phyloP scores from a whole-genome alignment of 2,888 invertebrate species.

The Drosophila bunnanda region DNA sequence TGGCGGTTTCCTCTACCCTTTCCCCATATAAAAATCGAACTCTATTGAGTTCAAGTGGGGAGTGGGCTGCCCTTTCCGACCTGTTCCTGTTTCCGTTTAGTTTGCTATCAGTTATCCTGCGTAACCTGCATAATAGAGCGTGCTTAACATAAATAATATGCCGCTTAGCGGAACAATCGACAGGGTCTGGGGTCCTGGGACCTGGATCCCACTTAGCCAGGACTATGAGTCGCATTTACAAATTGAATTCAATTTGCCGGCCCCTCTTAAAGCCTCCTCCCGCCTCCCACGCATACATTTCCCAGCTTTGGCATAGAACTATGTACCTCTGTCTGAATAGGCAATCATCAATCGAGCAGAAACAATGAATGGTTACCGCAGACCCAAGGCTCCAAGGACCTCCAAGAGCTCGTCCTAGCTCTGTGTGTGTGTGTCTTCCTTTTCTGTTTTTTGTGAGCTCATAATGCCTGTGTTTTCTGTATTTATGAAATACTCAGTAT shows the following conservation, averaged over 20 bases:
- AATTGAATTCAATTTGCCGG: conserved; percentile 37
- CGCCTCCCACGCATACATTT: neutral
- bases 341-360: conserved; percentile 51
- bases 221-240: conserved; percentile 17
- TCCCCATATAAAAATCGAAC: neutral
- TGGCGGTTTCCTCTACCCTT: neutral
- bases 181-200: conserved; percentile 3
- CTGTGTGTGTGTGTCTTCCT: neutral
- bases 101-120: conserved; percentile 14
- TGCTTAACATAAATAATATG: conserved; percentile 40
- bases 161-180: conserved; percentile 28
- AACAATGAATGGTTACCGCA: conserved; percentile 48
- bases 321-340: conserved; percentile 48
- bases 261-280: conserved; percentile 1
- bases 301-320: conserved; percentile 19
- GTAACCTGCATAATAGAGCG: conserved; percentile 35
- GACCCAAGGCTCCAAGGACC: conserved; percentile 21
- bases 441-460: conserved; percentile 14
- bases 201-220: conserved; percentile 19
- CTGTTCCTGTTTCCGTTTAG: neutral
- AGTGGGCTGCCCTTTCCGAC: neutral
- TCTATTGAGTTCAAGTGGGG: conserved; percentile 22
- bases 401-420: neutral
- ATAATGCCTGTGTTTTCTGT: conserved; percentile 38
- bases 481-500: conserved; percentile 6